Percentiles rank a stretch among this genome's conserved stretches.
These are phyloP conservation scores for Cotesia congregata DNA, from an alignment of 2,888 invertebrate genomes.

Conservation along the genomic window DNA sequence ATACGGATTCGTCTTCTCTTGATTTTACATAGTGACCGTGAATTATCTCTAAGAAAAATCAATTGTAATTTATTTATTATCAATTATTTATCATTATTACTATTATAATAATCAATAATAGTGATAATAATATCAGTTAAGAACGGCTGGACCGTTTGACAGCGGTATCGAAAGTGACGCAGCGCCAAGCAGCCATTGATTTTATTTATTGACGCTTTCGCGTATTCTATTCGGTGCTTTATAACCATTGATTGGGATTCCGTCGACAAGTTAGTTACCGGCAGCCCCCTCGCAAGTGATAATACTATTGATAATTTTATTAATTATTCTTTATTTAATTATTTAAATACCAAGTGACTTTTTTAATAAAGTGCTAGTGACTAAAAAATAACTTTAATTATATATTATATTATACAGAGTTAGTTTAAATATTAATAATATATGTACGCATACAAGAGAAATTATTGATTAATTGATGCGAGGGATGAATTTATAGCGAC, in stretches of 20 bases:
- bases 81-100: background rate
- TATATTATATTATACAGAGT: too few relatives aligned
- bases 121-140: background rate
- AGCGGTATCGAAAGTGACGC: constrained; percentile 27
- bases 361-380: background rate
- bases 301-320: background rate
- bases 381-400: too few relatives aligned
- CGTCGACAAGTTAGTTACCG: background rate
- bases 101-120: background rate
- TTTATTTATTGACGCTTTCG: constrained; percentile 54
- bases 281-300: background rate
- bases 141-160: constrained; percentile 26
- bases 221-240: constrained; percentile 10
- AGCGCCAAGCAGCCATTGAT: constrained; percentile 53
- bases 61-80: background rate
- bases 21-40: constrained; percentile 2
- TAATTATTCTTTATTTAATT: background rate
- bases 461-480: background rate
- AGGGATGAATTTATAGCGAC: constrained; percentile 44
- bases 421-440: too few relatives aligned
- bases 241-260: constrained; percentile 21
- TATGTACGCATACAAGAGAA: background rate
- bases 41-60: background rate
- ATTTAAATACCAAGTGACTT: background rate
- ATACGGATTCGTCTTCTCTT: constrained; percentile 29